A percentile compares a stretch with the other conserved stretches of the same genome.
Conservation (phyloP, 37 sponge, comb jelly and placozoan genomes). For the Spongilla lacustris region DNA sequence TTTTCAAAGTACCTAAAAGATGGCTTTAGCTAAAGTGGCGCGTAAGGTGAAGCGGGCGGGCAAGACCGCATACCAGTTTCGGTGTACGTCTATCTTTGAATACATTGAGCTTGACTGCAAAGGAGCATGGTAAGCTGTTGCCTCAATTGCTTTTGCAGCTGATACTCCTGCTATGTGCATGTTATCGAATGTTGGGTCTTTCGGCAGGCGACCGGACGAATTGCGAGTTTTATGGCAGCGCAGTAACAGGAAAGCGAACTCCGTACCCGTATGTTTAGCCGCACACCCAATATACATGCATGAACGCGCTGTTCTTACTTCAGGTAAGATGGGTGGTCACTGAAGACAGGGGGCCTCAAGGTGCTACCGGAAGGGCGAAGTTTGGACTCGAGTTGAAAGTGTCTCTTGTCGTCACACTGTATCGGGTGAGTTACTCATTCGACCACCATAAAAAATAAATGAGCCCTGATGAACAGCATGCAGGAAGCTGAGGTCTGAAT, state of each 20-base stretch:
- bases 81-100: conserved; percentile 32
- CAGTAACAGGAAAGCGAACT: conserved; percentile 17
- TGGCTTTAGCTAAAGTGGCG: conserved; percentile 13
- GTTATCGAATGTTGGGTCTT: no score
- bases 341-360: conserved; percentile 41
- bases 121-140: conserved; percentile 21
- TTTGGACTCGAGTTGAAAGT: conserved; percentile 26
- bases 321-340: conserved; percentile 26
- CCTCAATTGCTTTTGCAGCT: no score
- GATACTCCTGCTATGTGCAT: no score
- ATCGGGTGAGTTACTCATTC: conserved; percentile 3
- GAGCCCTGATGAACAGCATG: not conserved
- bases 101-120: conserved; percentile 45
- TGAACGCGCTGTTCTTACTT: not conserved
- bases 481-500: not conserved
- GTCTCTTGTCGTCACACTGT: conserved; percentile 47
- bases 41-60: conserved; percentile 26
- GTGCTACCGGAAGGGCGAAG: conserved; percentile 22
- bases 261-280: conserved; percentile 10
- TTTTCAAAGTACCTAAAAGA: not conserved
- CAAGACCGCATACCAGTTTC: conserved; percentile 35
- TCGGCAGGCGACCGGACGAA: conserved; percentile 26
- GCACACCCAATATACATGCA: no score
- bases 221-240: conserved; percentile 47
- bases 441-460: not conserved